Evolutionary conservation across 2,113 vertebrate genomes (phyloP).

Genomic region (Nothoprocta perdicaria): DNA sequence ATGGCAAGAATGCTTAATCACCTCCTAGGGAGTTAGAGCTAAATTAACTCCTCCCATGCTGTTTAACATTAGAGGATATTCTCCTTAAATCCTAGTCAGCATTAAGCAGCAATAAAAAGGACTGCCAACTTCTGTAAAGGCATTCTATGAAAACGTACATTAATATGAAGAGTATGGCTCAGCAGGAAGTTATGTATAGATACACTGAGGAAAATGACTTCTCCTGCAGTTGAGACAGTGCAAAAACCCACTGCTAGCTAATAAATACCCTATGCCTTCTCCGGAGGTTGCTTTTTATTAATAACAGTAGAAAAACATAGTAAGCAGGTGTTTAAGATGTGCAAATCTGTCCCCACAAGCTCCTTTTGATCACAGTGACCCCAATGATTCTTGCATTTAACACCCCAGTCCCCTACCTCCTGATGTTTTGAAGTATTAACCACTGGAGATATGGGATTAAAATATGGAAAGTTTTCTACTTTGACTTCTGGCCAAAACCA

Average conservation of each 20-base stretch:
- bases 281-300: background rate
- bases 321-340: constrained; percentile 15
- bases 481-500: constrained; percentile 69
- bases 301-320: background rate
- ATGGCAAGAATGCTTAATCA: background rate
- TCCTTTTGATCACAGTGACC: constrained; percentile 55
- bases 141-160: background rate
- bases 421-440: constrained; percentile 55
- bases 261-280: background rate
- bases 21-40: background rate
- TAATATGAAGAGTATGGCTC: background rate
- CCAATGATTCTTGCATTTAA: constrained; percentile 43
- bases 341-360: background rate
- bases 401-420: background rate
- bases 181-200: background rate
- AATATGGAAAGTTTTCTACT: constrained; percentile 33
- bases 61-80: background rate
- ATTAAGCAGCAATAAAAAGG: background rate
- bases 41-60: background rate
- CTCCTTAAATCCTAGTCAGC: background rate
- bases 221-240: background rate
- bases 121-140: background rate
- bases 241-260: background rate
- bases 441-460: constrained; percentile 18
- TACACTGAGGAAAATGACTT: background rate